Evolutionary conservation across 2,797 vertebrate species (phyloP), one percentile per base, ranked within the genome.

Genomic region (Enteromius argenteus): DNA sequence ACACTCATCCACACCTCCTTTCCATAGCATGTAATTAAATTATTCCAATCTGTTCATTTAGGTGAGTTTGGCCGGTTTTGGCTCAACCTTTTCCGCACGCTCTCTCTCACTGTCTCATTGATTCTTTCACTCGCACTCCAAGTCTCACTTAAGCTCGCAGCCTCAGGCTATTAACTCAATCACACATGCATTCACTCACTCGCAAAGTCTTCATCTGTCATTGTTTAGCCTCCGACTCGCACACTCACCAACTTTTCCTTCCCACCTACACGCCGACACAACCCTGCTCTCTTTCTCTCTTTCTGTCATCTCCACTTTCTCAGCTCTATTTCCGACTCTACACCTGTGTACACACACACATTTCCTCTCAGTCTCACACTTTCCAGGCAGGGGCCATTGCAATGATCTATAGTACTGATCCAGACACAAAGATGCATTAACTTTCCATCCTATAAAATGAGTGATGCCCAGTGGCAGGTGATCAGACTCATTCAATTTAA

Each of bases 401-500:
- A 79, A 85, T 90, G 80, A 90, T 90, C 86, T 88, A 83, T 86
- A 79, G 86, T 89, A 86, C 73, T 53, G 87, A 86, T 88, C 78
- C 79, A 88, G 84, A 88, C 87, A 87, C 87, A 89, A 91, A 88
- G 87, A 90, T 90, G 75, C 89, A 91, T 91, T 91, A 75, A 85
- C 85, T 90, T 89, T 89, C 77, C 76, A 72, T 42, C 85, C 87
- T 87, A 90, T 92, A 71, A 90, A 84, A 89, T 88, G 86, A 86
- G 73, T 86, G 86, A 53, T 79, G 89, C 87, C 85, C 87, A 81
- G 83, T 89, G 83, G 87, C 88, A 90, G 89, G 86, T 87, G 85
- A 89, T 87, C 83, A 60, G 64, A 46, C 81, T 87, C 88, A 82
- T 90, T 92, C 85, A 84, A 69, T 80, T 80, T 79, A 74, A 87